Evolutionary conservation across 2,797 vertebrate species (phyloP), one percentile per base, ranked within the genome.

Genomic region (Pseudochromis fuscus): DNA sequence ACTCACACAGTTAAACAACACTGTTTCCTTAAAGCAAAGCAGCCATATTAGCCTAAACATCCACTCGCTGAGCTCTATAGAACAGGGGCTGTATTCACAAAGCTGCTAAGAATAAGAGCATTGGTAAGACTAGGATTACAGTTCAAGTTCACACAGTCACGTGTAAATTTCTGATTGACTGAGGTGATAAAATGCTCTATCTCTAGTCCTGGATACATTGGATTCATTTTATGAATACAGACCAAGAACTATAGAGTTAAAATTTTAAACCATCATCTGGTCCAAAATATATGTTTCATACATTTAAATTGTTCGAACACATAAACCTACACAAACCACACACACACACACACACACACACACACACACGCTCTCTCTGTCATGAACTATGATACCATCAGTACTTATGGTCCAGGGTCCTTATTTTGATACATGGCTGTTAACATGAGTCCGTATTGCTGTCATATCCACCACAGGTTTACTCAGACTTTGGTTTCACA

Each of bases 401-500:
- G 35, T 73, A 27, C 9, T 28, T 74, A 30, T 52, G 53, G 37
- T 74, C 78, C 65, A 61, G 61, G 25, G 57, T 86, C 73, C 62
- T 77, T 51, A 25, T 51, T 64, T 51, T 70, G 75, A 86, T 60
- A 38, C 6, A 19, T 40, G 49, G 52, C 59, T 72, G 73, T 74
- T 67, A 38, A 79, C 52, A 76, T 63, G 23, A 68, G 76, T 79
- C 82, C 65, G 56, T 75, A 77, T 74, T 74, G 56, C 62, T 76
- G 38, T 79, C 61, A 60, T 24, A 61, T 72, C 37, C 44, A 25
- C 62, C 53, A 60, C 78, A 60, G 59, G 51, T 77, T 74, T 52
- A 33, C 69, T 70, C 62, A 55, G 55, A 60, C 71, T 82, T 85
- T 87, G 78, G 77, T 67, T 82, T 83, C 77, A 86, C 79, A 83